Evolutionary conservation across 2,113 vertebrate genomes (phyloP).

Genomic region (Myotis davidii): DNA sequence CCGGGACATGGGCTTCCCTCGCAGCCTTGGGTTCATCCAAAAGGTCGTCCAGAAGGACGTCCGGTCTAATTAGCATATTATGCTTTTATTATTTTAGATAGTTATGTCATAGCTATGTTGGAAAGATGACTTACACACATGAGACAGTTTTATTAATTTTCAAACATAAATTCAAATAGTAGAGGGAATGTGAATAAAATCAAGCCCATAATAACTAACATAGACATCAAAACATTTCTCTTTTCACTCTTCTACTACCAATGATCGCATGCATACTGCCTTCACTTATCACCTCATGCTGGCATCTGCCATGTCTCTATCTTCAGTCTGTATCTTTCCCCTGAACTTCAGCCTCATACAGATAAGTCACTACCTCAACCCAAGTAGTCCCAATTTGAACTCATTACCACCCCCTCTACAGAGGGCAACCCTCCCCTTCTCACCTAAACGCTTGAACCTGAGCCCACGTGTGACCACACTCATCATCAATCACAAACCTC

Average conservation of each 20-base stretch:
- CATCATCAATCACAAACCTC: not conserved
- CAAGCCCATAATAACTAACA: not conserved
- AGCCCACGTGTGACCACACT: not conserved
- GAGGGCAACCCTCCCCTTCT: not conserved
- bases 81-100: not conserved
- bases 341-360: not conserved
- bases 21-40: too few species aligned
- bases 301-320: not conserved
- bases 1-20: too few species aligned
- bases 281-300: not conserved
- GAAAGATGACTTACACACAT: not conserved
- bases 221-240: not conserved
- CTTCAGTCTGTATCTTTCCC: not conserved
- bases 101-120: not conserved
- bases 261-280: not conserved
- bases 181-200: not conserved
- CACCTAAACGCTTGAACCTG: not conserved
- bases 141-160: not conserved
- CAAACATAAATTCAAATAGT: not conserved
- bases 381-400: not conserved
- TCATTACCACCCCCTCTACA: not conserved
- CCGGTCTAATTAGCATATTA: too few species aligned
- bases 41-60: too few species aligned
- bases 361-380: not conserved
- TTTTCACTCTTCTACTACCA: not conserved